Conservation (phyloP, 2,113 vertebrate genomes). For the Chitala chitala region DNA sequence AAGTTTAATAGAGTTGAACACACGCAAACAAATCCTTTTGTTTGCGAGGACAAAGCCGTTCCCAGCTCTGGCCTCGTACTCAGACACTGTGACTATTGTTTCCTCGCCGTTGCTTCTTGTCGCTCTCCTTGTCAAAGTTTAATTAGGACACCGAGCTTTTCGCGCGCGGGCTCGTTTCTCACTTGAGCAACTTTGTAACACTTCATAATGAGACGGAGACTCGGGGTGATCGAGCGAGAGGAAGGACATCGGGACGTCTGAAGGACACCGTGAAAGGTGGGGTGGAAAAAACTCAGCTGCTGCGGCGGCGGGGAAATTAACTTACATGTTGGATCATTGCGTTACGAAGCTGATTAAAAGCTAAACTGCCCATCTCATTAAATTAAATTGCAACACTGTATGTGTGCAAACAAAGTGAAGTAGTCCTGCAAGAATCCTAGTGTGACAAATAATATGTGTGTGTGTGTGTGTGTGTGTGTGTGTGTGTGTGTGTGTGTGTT, state of each 20-base stretch:
- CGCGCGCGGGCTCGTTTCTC: slow-evolving; percentile 81
- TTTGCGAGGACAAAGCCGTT: slow-evolving; percentile 76
- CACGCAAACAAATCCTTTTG: slow-evolving; percentile 85
- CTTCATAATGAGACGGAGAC: slow-evolving; percentile 73
- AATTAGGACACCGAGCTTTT: slow-evolving; percentile 88
- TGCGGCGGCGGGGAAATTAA: neutral
- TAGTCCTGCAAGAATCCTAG: too few species aligned
- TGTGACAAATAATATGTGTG: too few species aligned
- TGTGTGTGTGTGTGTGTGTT: too few species aligned
- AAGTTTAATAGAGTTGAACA: slow-evolving; percentile 78
- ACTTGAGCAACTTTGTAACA: slow-evolving; percentile 90
- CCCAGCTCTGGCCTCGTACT: slow-evolving; percentile 60
- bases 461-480: too few species aligned
- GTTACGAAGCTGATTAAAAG: neutral
- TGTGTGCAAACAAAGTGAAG: slow-evolving; percentile 42
- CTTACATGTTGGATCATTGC: neutral
- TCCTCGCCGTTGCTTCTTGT: slow-evolving; percentile 83
- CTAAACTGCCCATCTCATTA: neutral
- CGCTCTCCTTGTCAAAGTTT: slow-evolving; percentile 88
- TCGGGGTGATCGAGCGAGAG: slow-evolving; percentile 33
- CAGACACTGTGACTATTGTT: slow-evolving; percentile 77
- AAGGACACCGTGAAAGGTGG: slow-evolving; percentile 11
- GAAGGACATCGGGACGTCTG: slow-evolving; percentile 17
- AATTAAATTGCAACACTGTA: slow-evolving; percentile 14
- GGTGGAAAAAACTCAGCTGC: neutral